Percentiles rank a stretch among this genome's conserved stretches.
Conservation (phyloP, 2,888 invertebrate genomes). For the Drosophila mercatorum region DNA sequence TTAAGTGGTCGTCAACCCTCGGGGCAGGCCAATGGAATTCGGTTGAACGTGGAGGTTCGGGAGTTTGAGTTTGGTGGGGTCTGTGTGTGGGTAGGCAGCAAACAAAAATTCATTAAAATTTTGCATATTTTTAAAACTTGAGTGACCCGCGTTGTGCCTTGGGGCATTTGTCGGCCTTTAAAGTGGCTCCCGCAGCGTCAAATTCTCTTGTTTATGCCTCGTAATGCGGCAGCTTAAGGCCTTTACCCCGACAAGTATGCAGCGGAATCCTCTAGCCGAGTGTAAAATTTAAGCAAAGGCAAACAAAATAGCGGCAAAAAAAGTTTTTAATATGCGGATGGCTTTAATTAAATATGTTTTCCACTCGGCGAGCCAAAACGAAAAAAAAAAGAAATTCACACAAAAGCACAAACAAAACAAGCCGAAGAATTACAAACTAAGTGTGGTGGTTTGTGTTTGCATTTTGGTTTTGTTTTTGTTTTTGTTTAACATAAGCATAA, state of each 20-base stretch:
- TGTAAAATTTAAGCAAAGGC: conserved; percentile 66
- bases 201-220: conserved; percentile 67
- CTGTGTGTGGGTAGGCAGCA: conserved; percentile 33
- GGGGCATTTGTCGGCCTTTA: conserved; percentile 53
- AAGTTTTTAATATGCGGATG: conserved; percentile 81
- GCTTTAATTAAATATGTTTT: conserved; percentile 81
- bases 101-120: conserved; percentile 79
- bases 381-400: conserved; percentile 35
- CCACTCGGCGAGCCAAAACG: conserved; percentile 69
- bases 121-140: conserved; percentile 79
- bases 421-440: conserved; percentile 30
- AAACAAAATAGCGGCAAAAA: conserved; percentile 38
- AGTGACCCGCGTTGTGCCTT: conserved; percentile 71
- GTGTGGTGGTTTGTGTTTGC: conserved; percentile 30
- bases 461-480: conserved; percentile 44
- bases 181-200: conserved; percentile 35
- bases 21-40: conserved; percentile 34
- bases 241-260: conserved; percentile 54
- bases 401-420: conserved; percentile 22
- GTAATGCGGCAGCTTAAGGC: conserved; percentile 79
- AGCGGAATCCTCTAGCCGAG: conserved; percentile 58
- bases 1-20: conserved; percentile 54
- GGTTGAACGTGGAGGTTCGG: neutral
- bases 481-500: conserved; percentile 56
- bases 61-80: neutral